phyloP scores from a whole-genome alignment of 1,140 invertebrate species.

The Olivierus martensii region DNA sequence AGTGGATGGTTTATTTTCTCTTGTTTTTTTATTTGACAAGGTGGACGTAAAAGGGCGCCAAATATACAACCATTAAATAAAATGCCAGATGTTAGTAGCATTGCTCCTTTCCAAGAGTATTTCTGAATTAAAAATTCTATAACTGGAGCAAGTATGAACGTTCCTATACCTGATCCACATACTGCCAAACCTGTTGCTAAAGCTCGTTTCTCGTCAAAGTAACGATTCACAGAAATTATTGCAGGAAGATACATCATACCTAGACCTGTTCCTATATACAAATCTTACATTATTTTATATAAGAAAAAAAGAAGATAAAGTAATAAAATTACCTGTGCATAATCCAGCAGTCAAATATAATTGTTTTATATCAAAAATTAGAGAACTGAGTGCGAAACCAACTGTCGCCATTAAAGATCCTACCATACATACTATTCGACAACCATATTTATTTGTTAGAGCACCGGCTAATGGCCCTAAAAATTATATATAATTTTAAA shows the following conservation, averaged over 20 bases:
- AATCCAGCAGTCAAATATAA: slow-evolving; percentile 76
- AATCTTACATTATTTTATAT: neutral
- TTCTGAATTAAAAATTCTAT: slow-evolving; percentile 20
- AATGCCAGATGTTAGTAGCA: slow-evolving; percentile 27
- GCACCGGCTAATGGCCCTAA: slow-evolving; percentile 76
- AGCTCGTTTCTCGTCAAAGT: slow-evolving; percentile 40
- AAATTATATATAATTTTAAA: too few species aligned
- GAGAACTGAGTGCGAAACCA: too few species aligned
- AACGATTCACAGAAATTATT: slow-evolving; percentile 60
- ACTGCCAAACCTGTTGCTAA: slow-evolving; percentile 48
- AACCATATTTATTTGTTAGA: slow-evolving; percentile 83
- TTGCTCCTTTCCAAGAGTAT: slow-evolving; percentile 26
- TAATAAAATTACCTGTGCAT: slow-evolving; percentile 39
- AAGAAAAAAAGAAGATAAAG: too few species aligned
- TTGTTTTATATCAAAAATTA: slow-evolving; percentile 52
- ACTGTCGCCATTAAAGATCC: slow-evolving; percentile 46
- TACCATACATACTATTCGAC: slow-evolving; percentile 65
- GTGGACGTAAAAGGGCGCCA: slow-evolving; percentile 25
- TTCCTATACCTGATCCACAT: slow-evolving; percentile 85
- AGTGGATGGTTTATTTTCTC: neutral
- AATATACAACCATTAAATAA: slow-evolving; percentile 26
- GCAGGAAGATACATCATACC: slow-evolving; percentile 88
- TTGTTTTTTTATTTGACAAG: neutral
- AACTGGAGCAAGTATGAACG: slow-evolving; percentile 44
- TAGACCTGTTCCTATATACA: slow-evolving; percentile 64